phyloP scores from a whole-genome alignment of 2,113 vertebrate genomes.

The Pseudorhombus dupliciocellatus region DNA sequence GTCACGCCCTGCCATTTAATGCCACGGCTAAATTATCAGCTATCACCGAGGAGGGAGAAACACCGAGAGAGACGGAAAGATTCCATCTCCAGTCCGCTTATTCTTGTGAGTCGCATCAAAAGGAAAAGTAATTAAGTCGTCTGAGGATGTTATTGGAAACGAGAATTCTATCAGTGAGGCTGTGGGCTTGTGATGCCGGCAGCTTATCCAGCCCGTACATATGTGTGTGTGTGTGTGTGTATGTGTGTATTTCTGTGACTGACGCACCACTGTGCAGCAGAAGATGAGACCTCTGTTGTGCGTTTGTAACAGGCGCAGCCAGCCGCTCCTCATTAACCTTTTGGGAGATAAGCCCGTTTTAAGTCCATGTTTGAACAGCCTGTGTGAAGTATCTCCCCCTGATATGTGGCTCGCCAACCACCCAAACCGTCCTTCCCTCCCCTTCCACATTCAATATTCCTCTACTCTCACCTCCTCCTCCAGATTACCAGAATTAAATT shows the following conservation, averaged over 20 bases:
- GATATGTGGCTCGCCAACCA: slow-evolving; percentile 68
- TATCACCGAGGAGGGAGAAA: slow-evolving; percentile 42
- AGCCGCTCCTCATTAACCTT: slow-evolving; percentile 84
- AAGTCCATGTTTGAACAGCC: slow-evolving; percentile 82
- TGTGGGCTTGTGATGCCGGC: slow-evolving; percentile 66
- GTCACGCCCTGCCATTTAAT: slow-evolving; percentile 33
- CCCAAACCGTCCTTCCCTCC: slow-evolving; percentile 39
- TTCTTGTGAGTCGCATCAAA: slow-evolving; percentile 72
- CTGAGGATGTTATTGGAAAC: slow-evolving; percentile 77
- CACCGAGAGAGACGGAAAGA: slow-evolving; percentile 49
- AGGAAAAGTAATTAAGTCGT: slow-evolving; percentile 79
- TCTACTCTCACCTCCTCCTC: slow-evolving; percentile 50
- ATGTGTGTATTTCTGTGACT: slow-evolving; percentile 41
- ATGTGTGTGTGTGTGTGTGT: slow-evolving; percentile 32
- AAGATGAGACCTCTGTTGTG: slow-evolving; percentile 74
- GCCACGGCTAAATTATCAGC: slow-evolving; percentile 59
- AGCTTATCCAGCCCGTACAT: slow-evolving; percentile 61
- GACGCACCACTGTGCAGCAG: slow-evolving; percentile 51
- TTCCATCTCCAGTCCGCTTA: slow-evolving; percentile 72
- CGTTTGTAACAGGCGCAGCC: slow-evolving; percentile 70
- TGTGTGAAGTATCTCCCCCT: slow-evolving; percentile 76
- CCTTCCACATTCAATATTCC: slow-evolving; percentile 55
- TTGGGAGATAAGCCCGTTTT: slow-evolving; percentile 82
- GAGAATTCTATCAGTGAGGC: slow-evolving; percentile 73
- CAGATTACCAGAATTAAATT: slow-evolving; percentile 78